Conservation (phyloP, 1,140 invertebrate species). For the Aphidius gifuensis region DNA sequence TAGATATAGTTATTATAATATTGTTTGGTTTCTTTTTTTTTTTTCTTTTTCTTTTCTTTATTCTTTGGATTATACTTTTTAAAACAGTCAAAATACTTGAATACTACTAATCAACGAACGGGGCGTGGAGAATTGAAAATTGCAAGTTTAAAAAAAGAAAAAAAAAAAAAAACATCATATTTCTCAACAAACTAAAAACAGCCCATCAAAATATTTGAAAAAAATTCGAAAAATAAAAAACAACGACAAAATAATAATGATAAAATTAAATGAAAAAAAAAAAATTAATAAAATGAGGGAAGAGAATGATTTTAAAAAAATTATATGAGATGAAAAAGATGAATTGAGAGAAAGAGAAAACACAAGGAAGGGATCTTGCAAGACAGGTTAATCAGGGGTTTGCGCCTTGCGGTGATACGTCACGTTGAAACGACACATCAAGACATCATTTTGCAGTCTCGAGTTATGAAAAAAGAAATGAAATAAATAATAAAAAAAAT, state of each 20-base stretch:
- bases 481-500: too few species aligned
- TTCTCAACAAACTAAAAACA: too few species aligned
- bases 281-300: background rate
- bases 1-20: too few species aligned
- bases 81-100: too few species aligned
- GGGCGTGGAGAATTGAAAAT: constrained; percentile 17
- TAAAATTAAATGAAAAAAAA: background rate
- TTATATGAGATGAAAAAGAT: too few species aligned
- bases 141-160: background rate
- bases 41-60: too few species aligned
- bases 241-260: background rate
- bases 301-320: constrained; percentile 3
- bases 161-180: too few species aligned
- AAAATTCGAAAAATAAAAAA: background rate
- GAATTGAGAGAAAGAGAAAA: background rate
- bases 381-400: constrained; percentile 29
- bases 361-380: constrained; percentile 15
- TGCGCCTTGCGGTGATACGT: constrained; percentile 20
- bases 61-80: too few species aligned
- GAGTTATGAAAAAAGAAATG: background rate
- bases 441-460: constrained; percentile 29
- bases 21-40: too few species aligned
- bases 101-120: background rate
- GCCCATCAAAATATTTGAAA: too few species aligned
- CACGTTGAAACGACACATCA: constrained; percentile 26